Evolutionary conservation across 2,888 invertebrate genomes (phyloP).

Genomic region (Patella pellucida): DNA sequence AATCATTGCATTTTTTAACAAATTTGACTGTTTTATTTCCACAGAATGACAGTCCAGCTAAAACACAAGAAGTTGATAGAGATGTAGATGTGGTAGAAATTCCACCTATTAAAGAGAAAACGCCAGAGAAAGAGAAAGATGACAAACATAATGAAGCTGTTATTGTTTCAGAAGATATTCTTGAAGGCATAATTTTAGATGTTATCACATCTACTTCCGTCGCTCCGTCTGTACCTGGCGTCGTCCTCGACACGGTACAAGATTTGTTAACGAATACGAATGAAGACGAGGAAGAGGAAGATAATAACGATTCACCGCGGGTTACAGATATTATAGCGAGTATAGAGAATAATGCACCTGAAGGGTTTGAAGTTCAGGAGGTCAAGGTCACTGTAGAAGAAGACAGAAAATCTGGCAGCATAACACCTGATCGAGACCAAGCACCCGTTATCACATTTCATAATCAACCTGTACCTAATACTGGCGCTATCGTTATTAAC

Average conservation of each 20-base stretch:
- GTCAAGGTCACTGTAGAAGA: slow-evolving; percentile 54
- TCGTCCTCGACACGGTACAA: slow-evolving; percentile 66
- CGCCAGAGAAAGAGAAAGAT: slow-evolving; percentile 4
- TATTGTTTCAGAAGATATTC: slow-evolving; percentile 46
- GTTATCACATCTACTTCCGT: slow-evolving; percentile 65
- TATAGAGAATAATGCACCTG: not conserved
- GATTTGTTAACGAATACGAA: slow-evolving; percentile 49
- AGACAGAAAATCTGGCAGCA: slow-evolving; percentile 29
- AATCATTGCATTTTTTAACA: too few relatives aligned
- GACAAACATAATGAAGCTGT: slow-evolving; percentile 20
- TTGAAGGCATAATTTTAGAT: slow-evolving; percentile 66
- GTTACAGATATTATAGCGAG: not conserved
- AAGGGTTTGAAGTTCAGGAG: slow-evolving; percentile 50
- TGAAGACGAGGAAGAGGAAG: slow-evolving; percentile 16
- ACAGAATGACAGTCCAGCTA: slow-evolving; percentile 33
- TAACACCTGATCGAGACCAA: not conserved
- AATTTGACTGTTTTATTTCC: not conserved
- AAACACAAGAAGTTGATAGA: slow-evolving; percentile 17
- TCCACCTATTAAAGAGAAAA: not conserved
- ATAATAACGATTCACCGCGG: not conserved
- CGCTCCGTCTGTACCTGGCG: slow-evolving; percentile 66
- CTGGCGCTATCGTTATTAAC: slow-evolving; percentile 53
- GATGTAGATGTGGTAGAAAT: not conserved
- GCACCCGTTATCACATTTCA: slow-evolving; percentile 46
- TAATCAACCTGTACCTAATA: slow-evolving; percentile 49